These are phyloP conservation scores for Pontoporia blainvillei DNA, from an alignment of 2,113 vertebrate genomes.

Conservation along the genomic window DNA sequence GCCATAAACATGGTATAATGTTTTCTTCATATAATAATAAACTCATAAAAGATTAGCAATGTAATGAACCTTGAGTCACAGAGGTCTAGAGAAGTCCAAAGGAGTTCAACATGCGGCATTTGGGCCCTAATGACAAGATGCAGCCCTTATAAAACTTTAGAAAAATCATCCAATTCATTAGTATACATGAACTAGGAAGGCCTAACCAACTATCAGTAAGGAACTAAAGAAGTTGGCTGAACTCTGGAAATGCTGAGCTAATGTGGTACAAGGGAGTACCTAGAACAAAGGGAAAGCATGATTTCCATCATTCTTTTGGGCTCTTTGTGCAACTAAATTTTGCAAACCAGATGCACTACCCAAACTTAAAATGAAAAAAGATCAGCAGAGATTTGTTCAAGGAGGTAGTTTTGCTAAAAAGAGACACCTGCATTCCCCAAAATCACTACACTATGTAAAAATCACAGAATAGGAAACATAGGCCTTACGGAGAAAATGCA, in stretches of 20 bases:
- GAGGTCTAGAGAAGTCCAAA: neutral
- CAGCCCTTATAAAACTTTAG: neutral
- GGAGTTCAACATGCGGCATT: neutral
- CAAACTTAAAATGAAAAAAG: conserved; percentile 19
- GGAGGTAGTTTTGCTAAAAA: neutral
- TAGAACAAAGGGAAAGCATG: neutral
- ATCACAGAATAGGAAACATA: neutral
- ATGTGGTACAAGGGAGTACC: neutral
- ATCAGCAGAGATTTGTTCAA: conserved; percentile 13
- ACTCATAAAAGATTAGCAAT: neutral
- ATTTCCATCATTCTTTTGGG: neutral
- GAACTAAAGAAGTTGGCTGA: neutral
- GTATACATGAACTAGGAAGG: conserved; percentile 11
- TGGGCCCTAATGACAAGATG: neutral
- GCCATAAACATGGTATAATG: conserved; percentile 59
- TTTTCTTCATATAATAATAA: conserved; percentile 40
- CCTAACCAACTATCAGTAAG: neutral
- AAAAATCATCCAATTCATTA: neutral
- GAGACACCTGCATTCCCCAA: neutral
- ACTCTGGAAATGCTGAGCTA: neutral
- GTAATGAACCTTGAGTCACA: neutral
- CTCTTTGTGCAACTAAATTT: neutral
- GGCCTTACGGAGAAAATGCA: neutral
- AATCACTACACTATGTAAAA: neutral
- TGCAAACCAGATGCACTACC: neutral